Evolutionary conservation across 2,797 vertebrate species (phyloP).

Genomic region (Epinephelus awoara): DNA sequence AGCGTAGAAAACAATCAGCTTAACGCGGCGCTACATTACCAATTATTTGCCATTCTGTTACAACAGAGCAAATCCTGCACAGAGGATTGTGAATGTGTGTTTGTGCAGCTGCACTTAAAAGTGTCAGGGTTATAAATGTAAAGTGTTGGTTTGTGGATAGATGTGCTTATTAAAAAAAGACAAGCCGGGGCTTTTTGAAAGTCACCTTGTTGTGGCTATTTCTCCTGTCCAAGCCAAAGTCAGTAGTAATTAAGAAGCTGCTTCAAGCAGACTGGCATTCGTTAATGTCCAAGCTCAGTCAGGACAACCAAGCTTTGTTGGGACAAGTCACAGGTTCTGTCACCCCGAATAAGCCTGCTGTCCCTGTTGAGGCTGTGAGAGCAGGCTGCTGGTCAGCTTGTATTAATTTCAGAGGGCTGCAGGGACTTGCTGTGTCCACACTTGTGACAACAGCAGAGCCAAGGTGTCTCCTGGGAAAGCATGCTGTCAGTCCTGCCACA

Average conservation of each 20-base stretch:
- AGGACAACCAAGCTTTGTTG: slow-evolving; percentile 42
- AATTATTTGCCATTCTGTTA: slow-evolving; percentile 59
- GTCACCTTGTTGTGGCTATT: slow-evolving; percentile 59
- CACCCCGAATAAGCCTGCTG: slow-evolving; percentile 55
- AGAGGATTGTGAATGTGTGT: slow-evolving; percentile 2
- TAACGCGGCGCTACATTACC: slow-evolving; percentile 49
- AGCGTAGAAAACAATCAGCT: slow-evolving; percentile 74
- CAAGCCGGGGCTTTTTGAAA: slow-evolving; percentile 43
- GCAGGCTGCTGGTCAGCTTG: slow-evolving; percentile 69
- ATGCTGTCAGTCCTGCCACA: slow-evolving; percentile 65
- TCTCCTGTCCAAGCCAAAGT: slow-evolving; percentile 43
- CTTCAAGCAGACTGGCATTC: slow-evolving; percentile 56
- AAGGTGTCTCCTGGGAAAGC: slow-evolving; percentile 64
- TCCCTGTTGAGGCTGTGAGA: slow-evolving; percentile 41
- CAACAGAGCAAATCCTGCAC: slow-evolving; percentile 49
- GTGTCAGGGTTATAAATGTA: background rate
- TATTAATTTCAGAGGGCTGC: slow-evolving; percentile 70
- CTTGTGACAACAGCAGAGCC: slow-evolving; percentile 69
- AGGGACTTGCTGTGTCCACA: slow-evolving; percentile 53
- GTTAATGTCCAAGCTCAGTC: slow-evolving; percentile 34
- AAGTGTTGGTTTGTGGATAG: background rate
- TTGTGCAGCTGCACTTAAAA: background rate
- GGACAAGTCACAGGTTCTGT: slow-evolving; percentile 67
- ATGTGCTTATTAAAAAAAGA: slow-evolving; percentile 12
- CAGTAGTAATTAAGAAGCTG: slow-evolving; percentile 44